phyloP scores from a whole-genome alignment of 2,113 vertebrate genomes.

The Lepidothrix coronata region DNA sequence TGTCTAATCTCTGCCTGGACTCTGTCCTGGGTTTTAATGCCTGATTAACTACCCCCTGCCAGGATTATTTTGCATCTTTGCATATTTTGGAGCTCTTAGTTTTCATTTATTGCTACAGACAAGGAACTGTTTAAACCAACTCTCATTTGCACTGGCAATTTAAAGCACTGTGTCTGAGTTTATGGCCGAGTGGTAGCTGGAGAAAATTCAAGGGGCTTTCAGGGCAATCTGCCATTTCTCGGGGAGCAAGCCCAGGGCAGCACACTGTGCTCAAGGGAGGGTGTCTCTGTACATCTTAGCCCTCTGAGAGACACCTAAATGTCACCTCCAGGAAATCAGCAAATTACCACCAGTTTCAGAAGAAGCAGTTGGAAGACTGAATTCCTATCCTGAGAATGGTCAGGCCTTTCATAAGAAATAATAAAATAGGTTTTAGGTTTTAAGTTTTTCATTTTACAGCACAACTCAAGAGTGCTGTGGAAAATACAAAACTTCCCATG shows the following conservation, averaged over 20 bases:
- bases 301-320: not conserved
- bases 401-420: not conserved
- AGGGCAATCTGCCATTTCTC: not conserved
- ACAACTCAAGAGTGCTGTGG: not conserved
- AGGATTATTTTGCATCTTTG: slow-evolving; percentile 51
- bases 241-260: not conserved
- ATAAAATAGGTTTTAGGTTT: not conserved
- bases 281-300: not conserved
- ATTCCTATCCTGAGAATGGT: not conserved
- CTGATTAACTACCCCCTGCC: slow-evolving; percentile 38
- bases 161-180: not conserved
- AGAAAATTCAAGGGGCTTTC: not conserved
- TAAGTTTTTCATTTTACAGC: not conserved
- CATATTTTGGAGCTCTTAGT: not conserved
- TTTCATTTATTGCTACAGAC: not conserved
- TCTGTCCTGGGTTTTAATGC: slow-evolving; percentile 37
- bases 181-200: not conserved
- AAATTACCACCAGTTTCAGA: not conserved
- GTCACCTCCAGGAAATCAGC: not conserved
- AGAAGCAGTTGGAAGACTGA: not conserved
- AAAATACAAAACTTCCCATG: not conserved
- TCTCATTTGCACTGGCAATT: not conserved
- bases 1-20: slow-evolving; percentile 48
- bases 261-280: not conserved
- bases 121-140: not conserved